Conservation (phyloP, 2,888 invertebrate species). For the Euzophera pinguis region DNA sequence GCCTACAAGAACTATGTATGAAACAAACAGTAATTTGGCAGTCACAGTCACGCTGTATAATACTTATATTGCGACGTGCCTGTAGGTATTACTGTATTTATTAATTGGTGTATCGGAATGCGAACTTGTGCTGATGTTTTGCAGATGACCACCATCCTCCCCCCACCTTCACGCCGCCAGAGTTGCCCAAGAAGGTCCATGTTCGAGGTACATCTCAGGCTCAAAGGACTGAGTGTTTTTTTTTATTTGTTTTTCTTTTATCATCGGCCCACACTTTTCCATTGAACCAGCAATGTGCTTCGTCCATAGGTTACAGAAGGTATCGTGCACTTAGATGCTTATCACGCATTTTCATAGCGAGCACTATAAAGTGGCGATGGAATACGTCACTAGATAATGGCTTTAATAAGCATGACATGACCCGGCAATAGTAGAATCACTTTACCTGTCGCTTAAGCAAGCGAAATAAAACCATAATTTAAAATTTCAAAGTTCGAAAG, state of each 20-base stretch:
- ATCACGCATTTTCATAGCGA: conserved; percentile 74
- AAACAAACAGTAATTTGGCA: conserved; percentile 17
- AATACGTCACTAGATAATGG: conserved; percentile 36
- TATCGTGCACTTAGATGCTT: conserved; percentile 74
- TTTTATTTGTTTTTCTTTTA: conserved; percentile 51
- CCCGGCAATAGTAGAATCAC: conserved; percentile 54
- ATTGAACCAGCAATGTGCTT: conserved; percentile 68
- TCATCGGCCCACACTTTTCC: conserved; percentile 69
- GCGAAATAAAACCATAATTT: conserved; percentile 23
- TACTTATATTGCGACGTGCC: conserved; percentile 59
- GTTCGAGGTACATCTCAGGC: conserved; percentile 90
- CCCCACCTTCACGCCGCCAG: conserved; percentile 99
- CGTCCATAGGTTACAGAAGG: conserved; percentile 57
- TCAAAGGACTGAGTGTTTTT: conserved; percentile 69
- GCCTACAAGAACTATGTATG: neutral
- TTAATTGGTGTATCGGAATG: conserved; percentile 78
- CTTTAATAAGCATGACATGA: conserved; percentile 59
- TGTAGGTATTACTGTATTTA: conserved; percentile 61
- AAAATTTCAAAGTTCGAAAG: neutral
- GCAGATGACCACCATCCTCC: conserved; percentile 98
- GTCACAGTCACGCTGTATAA: conserved; percentile 48
- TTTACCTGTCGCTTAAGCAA: conserved; percentile 43
- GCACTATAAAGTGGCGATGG: conserved; percentile 50
- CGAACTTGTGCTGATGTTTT: conserved; percentile 87
- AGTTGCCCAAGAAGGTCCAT: conserved; percentile 99